Percentiles rank a stretch among this genome's conserved stretches.
These are phyloP conservation scores for Thymelicus lineola DNA, from an alignment of 2,888 invertebrate genomes.

Conservation along the genomic window DNA sequence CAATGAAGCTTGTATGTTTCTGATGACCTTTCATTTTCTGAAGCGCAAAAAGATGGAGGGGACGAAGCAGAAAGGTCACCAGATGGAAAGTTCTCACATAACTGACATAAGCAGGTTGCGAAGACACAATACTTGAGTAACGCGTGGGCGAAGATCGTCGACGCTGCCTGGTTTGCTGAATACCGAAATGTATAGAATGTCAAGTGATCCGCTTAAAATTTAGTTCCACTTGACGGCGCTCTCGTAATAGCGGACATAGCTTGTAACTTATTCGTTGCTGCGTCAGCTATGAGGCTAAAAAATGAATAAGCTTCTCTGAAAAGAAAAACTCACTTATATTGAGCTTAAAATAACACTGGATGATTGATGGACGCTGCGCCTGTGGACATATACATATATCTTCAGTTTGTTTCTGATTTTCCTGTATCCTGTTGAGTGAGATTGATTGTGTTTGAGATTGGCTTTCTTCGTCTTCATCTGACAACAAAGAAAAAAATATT, in stretches of 20 bases:
- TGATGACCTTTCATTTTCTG: too few relatives aligned
- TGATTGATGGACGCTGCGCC: slow-evolving; percentile 1
- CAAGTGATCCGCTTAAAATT: slow-evolving; percentile 5
- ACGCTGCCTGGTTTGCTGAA: not conserved
- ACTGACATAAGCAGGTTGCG: too few relatives aligned
- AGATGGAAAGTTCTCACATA: too few relatives aligned
- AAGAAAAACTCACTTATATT: not conserved
- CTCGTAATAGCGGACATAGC: not conserved
- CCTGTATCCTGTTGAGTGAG: not conserved
- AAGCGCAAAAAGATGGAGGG: too few relatives aligned
- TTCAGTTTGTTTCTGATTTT: not conserved
- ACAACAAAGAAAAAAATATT: not conserved
- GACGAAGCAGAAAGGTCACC: too few relatives aligned
- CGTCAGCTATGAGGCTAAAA: not conserved
- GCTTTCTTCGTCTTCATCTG: not conserved
- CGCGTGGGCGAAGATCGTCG: not conserved
- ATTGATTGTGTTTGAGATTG: slow-evolving; percentile 6
- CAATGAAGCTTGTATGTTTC: too few relatives aligned
- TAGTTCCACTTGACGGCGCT: not conserved
- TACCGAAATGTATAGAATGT: not conserved
- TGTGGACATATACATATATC: not conserved
- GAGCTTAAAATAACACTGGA: not conserved
- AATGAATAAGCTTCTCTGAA: not conserved
- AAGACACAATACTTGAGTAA: not conserved
- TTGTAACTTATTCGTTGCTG: not conserved